These are phyloP conservation scores for Coenonympha glycerion DNA, from an alignment of 2,888 invertebrate species.

Conservation along the genomic window DNA sequence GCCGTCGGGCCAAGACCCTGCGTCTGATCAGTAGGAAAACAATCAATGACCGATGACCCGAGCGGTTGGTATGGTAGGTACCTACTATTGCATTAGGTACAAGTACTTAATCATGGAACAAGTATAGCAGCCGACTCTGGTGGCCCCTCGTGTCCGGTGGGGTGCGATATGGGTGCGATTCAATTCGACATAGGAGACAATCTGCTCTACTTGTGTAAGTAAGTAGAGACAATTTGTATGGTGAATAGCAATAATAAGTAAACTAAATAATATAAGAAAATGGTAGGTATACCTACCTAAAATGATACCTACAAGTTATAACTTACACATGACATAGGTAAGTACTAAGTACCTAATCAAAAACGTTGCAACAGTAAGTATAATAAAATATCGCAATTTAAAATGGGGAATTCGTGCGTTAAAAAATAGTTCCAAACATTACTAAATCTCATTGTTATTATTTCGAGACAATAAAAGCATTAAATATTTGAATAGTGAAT, in stretches of 20 bases:
- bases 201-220: background rate
- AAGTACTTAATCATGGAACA: too few species aligned
- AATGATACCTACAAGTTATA: too few species aligned
- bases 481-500: slow-evolving; percentile 23
- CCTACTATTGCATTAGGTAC: too few species aligned
- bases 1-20: too few species aligned
- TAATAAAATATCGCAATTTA: slow-evolving; percentile 23
- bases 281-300: too few species aligned
- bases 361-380: background rate
- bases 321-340: too few species aligned
- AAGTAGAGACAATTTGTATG: background rate
- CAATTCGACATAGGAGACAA: slow-evolving; percentile 4
- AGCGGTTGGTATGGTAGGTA: too few species aligned
- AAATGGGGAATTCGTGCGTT: slow-evolving; percentile 30
- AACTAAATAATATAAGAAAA: too few species aligned
- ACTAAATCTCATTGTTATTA: slow-evolving; percentile 28
- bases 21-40: background rate
- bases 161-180: slow-evolving; percentile 18
- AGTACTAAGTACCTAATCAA: too few species aligned
- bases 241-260: too few species aligned
- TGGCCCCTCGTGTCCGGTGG: slow-evolving; percentile 14
- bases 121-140: too few species aligned
- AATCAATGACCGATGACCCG: slow-evolving; percentile 9
- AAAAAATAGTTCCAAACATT: slow-evolving; percentile 30
- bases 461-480: slow-evolving; percentile 25